phyloP scores from a whole-genome alignment of 1,140 invertebrate species.

The Drosophila orena region DNA sequence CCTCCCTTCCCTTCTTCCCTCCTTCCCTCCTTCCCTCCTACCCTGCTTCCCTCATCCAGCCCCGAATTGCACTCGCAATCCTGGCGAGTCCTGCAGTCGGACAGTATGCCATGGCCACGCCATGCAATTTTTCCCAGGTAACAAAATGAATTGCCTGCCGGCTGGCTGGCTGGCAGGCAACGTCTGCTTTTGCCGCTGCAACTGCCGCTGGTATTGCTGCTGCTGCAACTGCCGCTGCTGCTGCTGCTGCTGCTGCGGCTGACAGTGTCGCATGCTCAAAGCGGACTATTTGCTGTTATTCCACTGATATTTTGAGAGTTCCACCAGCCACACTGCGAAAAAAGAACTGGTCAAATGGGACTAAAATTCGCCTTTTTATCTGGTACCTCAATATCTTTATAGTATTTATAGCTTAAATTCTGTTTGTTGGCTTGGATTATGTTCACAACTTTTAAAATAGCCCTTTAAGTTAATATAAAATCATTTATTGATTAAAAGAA shows the following conservation, averaged over 20 bases:
- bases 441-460: no score
- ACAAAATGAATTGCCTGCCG: slow-evolving; percentile 79
- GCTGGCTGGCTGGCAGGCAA: slow-evolving; percentile 14
- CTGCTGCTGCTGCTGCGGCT: slow-evolving; percentile 59
- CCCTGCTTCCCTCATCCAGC: neutral
- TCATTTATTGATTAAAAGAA: no score
- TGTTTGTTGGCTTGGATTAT: no score
- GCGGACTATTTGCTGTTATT: slow-evolving; percentile 82
- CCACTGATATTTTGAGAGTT: slow-evolving; percentile 79
- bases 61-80: slow-evolving; percentile 13
- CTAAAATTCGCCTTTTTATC: neutral
- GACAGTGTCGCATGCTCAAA: slow-evolving; percentile 81
- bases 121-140: slow-evolving; percentile 79
- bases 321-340: slow-evolving; percentile 27
- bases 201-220: slow-evolving; percentile 27
- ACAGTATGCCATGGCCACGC: slow-evolving; percentile 53
- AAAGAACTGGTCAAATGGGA: slow-evolving; percentile 1
- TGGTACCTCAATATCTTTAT: no score
- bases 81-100: slow-evolving; percentile 27
- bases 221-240: slow-evolving; percentile 47
- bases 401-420: no score
- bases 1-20: no score
- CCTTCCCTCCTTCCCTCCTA: no score
- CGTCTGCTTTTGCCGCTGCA: slow-evolving; percentile 29
- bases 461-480: no score